Conservation (phyloP, 2,888 invertebrate species). For the Lottia gigantea region DNA sequence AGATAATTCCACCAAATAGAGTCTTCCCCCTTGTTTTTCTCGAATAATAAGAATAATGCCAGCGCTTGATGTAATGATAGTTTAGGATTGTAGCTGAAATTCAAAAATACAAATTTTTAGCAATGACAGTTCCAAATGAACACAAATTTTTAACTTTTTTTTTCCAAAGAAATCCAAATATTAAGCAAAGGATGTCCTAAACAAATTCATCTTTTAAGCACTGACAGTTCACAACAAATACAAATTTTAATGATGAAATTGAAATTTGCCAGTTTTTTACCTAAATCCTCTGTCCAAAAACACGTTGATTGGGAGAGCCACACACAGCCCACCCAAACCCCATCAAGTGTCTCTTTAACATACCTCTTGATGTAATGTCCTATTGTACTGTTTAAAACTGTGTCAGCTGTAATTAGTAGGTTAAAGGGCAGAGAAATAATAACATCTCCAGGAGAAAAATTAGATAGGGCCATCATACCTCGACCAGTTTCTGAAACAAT, state of each 20-base stretch:
- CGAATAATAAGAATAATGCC: slow-evolving; percentile 77
- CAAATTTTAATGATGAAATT: no score
- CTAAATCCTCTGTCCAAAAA: no score
- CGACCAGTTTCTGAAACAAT: slow-evolving; percentile 75
- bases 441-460: slow-evolving; percentile 73
- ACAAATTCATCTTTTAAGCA: no score
- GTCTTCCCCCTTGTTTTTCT: slow-evolving; percentile 72
- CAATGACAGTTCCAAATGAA: background rate
- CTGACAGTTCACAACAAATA: no score
- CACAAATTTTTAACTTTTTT: no score
- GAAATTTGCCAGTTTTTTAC: no score
- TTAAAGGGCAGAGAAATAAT: slow-evolving; percentile 72
- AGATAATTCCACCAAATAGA: slow-evolving; percentile 64
- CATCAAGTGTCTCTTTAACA: no score
- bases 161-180: no score
- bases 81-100: slow-evolving; percentile 38
- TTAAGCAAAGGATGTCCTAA: no score
- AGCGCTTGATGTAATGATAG: slow-evolving; percentile 79
- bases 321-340: no score
- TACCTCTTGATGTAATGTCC: slow-evolving; percentile 48
- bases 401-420: slow-evolving; percentile 70
- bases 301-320: background rate
- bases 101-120: background rate
- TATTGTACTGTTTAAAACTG: slow-evolving; percentile 50
- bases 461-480: slow-evolving; percentile 77